Evolutionary conservation across 2,888 invertebrate genomes (phyloP).

Genomic region (Phania funesta): DNA sequence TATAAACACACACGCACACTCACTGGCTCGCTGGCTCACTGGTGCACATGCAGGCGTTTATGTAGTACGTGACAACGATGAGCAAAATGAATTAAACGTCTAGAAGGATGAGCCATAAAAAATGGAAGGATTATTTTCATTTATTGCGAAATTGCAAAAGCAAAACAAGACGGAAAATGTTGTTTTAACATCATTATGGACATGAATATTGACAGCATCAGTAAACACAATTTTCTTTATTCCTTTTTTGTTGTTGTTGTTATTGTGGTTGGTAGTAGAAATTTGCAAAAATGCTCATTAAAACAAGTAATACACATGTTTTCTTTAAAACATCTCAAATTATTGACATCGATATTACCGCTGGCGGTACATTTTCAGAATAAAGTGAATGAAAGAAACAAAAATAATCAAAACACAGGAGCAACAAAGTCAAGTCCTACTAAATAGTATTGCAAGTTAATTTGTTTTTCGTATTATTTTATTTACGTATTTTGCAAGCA

Average conservation of each 20-base stretch:
- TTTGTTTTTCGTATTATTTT: slow-evolving; percentile 34
- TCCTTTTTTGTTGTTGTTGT: background rate
- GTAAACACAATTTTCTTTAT: slow-evolving; percentile 42
- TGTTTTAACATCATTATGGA: slow-evolving; percentile 55
- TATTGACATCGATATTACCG: slow-evolving; percentile 64
- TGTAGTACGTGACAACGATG: slow-evolving; percentile 70
- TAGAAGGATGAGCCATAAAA: background rate
- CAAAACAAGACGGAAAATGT: slow-evolving; percentile 36
- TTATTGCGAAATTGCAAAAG: slow-evolving; percentile 23
- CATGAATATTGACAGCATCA: slow-evolving; percentile 65
- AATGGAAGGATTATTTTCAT: slow-evolving; percentile 43
- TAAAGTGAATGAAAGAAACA: slow-evolving; percentile 5
- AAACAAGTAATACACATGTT: slow-evolving; percentile 56
- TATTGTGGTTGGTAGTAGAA: background rate
- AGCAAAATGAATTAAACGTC: slow-evolving; percentile 54
- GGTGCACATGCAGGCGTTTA: slow-evolving; percentile 69
- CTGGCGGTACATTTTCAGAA: slow-evolving; percentile 47
- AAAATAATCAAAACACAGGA: slow-evolving; percentile 1
- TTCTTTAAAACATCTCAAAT: slow-evolving; percentile 56
- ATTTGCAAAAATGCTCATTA: slow-evolving; percentile 33
- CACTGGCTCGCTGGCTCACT: background rate
- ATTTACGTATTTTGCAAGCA: background rate
- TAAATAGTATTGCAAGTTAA: slow-evolving; percentile 38
- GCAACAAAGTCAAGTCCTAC: slow-evolving; percentile 20
- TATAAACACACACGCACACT: background rate